Base-by-base conservation (phyloP, 2,888 invertebrate species). In the Eucera pruinosa region DNA sequence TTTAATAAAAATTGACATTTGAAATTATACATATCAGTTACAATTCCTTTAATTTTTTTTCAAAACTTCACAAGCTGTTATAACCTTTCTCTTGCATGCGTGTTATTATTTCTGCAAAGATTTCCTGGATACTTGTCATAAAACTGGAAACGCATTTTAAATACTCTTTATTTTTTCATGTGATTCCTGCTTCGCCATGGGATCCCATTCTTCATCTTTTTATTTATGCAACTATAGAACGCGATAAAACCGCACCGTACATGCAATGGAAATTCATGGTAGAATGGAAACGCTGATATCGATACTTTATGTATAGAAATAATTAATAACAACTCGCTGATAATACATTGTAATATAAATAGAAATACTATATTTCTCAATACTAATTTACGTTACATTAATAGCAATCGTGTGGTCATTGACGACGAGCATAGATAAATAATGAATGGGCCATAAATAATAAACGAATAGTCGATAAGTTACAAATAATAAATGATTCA, bases 111-210 rank as follows among this genome's bases (percentile, higher is more conserved):
- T 48, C 20, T 4, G 6, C 6, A 5, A 48, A 25, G 15, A 48
- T 11, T 9, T 2, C 7, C 25, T n/a, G n/a, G 0, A 11, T 5
- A 20, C 3, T 45, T 45, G 20, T 45, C 9, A 45, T 9, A 45
- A 11, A 20, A 4, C 11, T 11, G 20, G 50, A 47, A 20, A 18
- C 20, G 23, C 25, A 39, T 48, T 33, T 30, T 15, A 18, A 69
- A 54, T 39, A n/a, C n/a, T 43, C n/a, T 25, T 57, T 15, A 57
- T 13, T 25, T 2, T 39, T 55, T 55, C 23, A 55, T 39, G 15
- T 23, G 23, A 23, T 57, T 48, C 25, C 25, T 48, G 25, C 7
- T 48, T 15, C 25, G 25, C 15, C 6, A 13, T 39, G 13, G 39
- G 1, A 1, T 11, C 11, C 15, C 13, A 15, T 39, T 39, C 13